These are phyloP conservation scores for Myrmecobius fasciatus DNA, from an alignment of 2,113 vertebrate species.

Conservation along the genomic window DNA sequence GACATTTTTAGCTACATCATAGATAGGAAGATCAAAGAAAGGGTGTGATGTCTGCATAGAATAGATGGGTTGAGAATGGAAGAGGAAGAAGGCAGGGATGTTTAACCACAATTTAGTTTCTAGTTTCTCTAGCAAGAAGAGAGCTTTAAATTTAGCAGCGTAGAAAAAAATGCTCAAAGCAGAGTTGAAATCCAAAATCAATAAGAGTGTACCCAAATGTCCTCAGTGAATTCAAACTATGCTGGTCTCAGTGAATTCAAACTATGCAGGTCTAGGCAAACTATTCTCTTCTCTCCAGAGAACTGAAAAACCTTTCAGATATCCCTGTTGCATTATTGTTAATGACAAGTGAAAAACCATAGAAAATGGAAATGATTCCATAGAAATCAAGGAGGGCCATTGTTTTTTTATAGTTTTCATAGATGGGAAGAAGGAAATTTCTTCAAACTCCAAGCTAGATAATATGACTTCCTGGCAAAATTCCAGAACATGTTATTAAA, in stretches of 20 bases:
- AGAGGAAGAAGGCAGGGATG: not conserved
- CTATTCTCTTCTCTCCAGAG: not conserved
- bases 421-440: not conserved
- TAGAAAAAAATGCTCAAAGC: not conserved
- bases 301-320: not conserved
- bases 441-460: not conserved
- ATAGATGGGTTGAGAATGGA: not conserved
- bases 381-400: not conserved
- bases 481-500: not conserved
- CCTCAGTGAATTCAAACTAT: not conserved
- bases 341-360: not conserved
- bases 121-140: not conserved
- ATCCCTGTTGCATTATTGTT: not conserved
- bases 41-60: not conserved
- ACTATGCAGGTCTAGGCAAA: not conserved
- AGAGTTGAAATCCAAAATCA: not conserved
- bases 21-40: not conserved
- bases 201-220: not conserved
- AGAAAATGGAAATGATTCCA: not conserved
- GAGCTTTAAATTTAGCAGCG: not conserved
- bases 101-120: not conserved
- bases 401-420: not conserved
- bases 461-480: not conserved
- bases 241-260: not conserved
- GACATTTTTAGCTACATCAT: not conserved